Percentiles rank a stretch among this genome's conserved stretches.
phyloP scores from a whole-genome alignment of 2,797 vertebrate genomes.

The Lates japonicus region DNA sequence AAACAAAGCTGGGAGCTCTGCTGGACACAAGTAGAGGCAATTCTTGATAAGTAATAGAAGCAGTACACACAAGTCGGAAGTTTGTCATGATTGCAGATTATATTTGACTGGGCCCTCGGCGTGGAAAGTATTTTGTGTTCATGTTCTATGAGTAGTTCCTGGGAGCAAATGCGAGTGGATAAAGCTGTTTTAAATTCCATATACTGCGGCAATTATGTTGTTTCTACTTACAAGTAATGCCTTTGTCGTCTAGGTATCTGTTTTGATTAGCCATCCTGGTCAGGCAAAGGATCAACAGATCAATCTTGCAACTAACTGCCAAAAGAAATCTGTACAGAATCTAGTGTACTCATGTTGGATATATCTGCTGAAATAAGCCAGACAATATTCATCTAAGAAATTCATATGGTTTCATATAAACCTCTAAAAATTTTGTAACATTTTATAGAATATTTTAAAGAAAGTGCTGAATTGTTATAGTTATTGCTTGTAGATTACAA shows the following conservation, averaged over 20 bases:
- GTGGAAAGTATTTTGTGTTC: slow-evolving; percentile 68
- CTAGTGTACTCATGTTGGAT: slow-evolving; percentile 62
- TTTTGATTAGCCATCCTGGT: slow-evolving; percentile 78
- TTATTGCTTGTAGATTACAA: slow-evolving; percentile 55
- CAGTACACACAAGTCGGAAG: slow-evolving; percentile 35
- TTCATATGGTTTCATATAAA: slow-evolving; percentile 62
- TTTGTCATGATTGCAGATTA: slow-evolving; percentile 47
- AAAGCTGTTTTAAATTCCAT: slow-evolving; percentile 67
- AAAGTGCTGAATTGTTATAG: slow-evolving; percentile 46
- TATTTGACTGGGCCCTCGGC: slow-evolving; percentile 57
- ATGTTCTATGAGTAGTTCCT: slow-evolving; percentile 39
- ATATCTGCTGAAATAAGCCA: slow-evolving; percentile 60
- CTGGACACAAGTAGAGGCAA: slow-evolving; percentile 48
- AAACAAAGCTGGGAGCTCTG: slow-evolving; percentile 71
- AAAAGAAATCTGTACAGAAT: slow-evolving; percentile 57
- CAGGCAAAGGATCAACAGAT: slow-evolving; percentile 69
- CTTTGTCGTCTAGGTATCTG: slow-evolving; percentile 74
- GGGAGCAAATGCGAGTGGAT: slow-evolving; percentile 46
- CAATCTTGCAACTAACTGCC: slow-evolving; percentile 67
- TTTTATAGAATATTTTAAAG: slow-evolving; percentile 44
- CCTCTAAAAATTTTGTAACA: slow-evolving; percentile 42
- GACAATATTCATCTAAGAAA: slow-evolving; percentile 68
- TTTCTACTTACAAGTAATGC: slow-evolving; percentile 69
- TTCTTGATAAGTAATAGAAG: slow-evolving; percentile 53
- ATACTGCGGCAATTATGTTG: slow-evolving; percentile 67